Base-by-base conservation (phyloP, 2,888 invertebrate genomes). In the Criorhina ranunculi region DNA sequence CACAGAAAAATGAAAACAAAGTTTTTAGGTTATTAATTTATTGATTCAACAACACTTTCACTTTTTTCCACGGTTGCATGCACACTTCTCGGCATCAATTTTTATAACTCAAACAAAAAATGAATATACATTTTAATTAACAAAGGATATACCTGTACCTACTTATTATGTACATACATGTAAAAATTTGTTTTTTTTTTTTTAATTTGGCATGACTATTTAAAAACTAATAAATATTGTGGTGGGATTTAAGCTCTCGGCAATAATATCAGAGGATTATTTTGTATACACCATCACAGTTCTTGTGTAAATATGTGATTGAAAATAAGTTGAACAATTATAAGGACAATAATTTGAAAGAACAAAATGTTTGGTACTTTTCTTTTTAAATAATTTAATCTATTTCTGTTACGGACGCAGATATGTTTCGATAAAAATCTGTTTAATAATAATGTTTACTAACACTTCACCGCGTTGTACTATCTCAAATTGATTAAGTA, bases 261-360 rank as follows among this genome's bases (percentile, higher is more conserved):
- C n/a, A 33, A 31, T 33, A 62, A 19, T 11, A 40, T 31, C 31
- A 19, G 15, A 46, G n/a, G 24, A 24, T 60, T 31, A 15, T 55
- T 42, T 46, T 53, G 11, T 29, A 42, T 49, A 35, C 59, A 59
- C 31, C 17, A 72, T 77, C 64, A 77, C 70, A 81, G 49, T 70
- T 80, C 24, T 37, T 37, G 24, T 37, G 37, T 37, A 44, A 35
- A 31, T 59, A 31, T 15, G 55, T 66, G 49, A 29, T 15, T 59
- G 9, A 69, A 40, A 37, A 29, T 9, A 49, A 2, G 24, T 7
- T 12, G 9, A 51, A 29, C 12, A 29, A 24, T 51, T 31, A 67
- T 67, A 5, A 8, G 15, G 5, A 59, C n/a, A 17, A 46, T 31
- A 17, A 46, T 31, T 19, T 49, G 8, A 37, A 51, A 59, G 19